Evolutionary conservation across 2,888 invertebrate species (phyloP).

Genomic region (Limnephilus lunatus): DNA sequence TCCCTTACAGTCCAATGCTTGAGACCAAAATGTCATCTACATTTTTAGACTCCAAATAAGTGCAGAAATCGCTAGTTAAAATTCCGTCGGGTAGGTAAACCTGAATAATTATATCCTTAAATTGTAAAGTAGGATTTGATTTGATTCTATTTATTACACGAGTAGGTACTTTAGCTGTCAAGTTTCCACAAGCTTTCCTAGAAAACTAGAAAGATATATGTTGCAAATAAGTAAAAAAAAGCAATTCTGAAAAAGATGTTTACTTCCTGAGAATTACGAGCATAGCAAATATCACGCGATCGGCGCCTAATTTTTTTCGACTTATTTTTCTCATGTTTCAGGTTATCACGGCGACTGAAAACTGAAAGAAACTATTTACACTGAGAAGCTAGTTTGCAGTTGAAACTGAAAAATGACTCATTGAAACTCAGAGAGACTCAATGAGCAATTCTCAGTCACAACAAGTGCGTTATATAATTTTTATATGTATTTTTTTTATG

Average conservation of each 20-base stretch:
- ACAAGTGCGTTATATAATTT: background rate
- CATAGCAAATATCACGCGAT: constrained; percentile 2
- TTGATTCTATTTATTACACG: background rate
- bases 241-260: constrained; percentile 21
- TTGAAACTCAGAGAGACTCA: background rate
- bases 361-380: background rate
- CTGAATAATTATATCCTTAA: too few species aligned
- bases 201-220: background rate
- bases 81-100: too few species aligned
- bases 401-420: background rate
- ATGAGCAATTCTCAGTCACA: constrained; percentile 13
- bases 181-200: background rate
- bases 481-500: too few species aligned
- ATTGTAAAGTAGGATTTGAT: too few species aligned
- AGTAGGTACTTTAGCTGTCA: background rate
- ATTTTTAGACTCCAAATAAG: too few species aligned
- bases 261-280: background rate
- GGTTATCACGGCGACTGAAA: background rate
- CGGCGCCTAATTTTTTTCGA: background rate
- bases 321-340: background rate
- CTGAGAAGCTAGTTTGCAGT: background rate
- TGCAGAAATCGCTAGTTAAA: too few species aligned
- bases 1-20: too few species aligned
- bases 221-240: background rate
- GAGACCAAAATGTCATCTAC: too few species aligned